Conservation (phyloP, 2,797 vertebrate genomes). For the Halcyon badia region DNA sequence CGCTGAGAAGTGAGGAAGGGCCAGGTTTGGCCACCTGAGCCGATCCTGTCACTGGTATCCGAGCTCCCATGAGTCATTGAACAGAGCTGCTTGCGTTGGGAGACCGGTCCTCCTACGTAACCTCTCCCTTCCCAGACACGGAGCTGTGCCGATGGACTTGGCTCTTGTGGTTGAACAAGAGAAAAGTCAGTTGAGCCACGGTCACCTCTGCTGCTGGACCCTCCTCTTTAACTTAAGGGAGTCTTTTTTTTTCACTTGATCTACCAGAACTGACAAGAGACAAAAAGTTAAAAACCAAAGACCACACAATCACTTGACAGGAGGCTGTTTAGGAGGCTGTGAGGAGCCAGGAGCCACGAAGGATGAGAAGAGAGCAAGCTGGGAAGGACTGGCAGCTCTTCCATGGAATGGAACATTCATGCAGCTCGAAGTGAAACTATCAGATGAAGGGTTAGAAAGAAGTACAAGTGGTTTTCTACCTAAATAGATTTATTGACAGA, state of each 20-base stretch:
- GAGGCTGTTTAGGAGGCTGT: not conserved
- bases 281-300: not conserved
- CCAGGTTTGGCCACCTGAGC: rapidly evolving
- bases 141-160: not conserved
- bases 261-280: not conserved
- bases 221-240: not conserved
- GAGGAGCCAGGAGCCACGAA: not conserved
- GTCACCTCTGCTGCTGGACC: not conserved
- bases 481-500: not conserved
- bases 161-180: not conserved
- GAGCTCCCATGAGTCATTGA: not conserved
- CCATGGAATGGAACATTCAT: not conserved
- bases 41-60: rapidly evolving
- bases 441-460: not conserved
- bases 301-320: not conserved
- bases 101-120: not conserved
- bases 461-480: not conserved
- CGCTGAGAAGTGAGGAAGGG: not conserved
- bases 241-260: not conserved
- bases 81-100: not conserved
- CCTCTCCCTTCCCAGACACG: not conserved
- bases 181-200: not conserved
- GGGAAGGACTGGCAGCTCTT: not conserved
- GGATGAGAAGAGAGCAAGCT: not conserved
- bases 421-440: not conserved